phyloP scores from a whole-genome alignment of 1,140 invertebrate species.

The Pseudomyrmex gracilis region DNA sequence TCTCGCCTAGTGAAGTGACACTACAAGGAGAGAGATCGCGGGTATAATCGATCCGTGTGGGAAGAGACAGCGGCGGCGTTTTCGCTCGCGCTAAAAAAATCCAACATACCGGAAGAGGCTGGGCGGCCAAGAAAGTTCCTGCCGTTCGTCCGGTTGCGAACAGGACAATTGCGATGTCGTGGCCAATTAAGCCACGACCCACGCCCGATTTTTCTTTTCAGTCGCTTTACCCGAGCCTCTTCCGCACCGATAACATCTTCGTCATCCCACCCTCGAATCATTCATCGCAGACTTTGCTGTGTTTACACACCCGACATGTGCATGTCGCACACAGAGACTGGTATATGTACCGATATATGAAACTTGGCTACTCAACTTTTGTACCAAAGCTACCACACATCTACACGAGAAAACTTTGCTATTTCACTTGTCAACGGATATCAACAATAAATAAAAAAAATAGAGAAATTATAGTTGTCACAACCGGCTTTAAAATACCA shows the following conservation, averaged over 20 bases:
- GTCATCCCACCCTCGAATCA: slow-evolving; percentile 47
- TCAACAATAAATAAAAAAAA: too few relatives aligned
- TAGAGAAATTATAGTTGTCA: too few relatives aligned
- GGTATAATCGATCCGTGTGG: slow-evolving; percentile 56
- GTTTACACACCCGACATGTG: too few relatives aligned
- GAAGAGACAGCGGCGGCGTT: slow-evolving; percentile 59
- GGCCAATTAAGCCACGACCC: slow-evolving; percentile 72
- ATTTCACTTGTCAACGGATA: too few relatives aligned
- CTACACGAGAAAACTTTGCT: too few relatives aligned
- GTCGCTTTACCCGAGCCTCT: slow-evolving; percentile 50
- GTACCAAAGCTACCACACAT: too few relatives aligned
- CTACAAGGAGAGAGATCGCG: background rate
- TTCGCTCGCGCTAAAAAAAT: slow-evolving; percentile 68
- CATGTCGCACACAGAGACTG: too few relatives aligned
- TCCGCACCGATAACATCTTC: slow-evolving; percentile 69
- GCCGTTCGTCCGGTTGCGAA: slow-evolving; percentile 50
- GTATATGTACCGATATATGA: too few relatives aligned
- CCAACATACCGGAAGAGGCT: slow-evolving; percentile 69
- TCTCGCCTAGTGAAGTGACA: background rate
- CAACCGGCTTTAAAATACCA: too few relatives aligned
- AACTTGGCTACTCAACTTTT: too few relatives aligned
- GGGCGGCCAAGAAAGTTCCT: slow-evolving; percentile 71
- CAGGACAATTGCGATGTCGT: slow-evolving; percentile 68
- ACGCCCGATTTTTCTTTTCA: slow-evolving; percentile 67
- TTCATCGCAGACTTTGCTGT: background rate